Base-by-base conservation (phyloP, 2,888 invertebrate species). In the Herminia tarsipennalis region DNA sequence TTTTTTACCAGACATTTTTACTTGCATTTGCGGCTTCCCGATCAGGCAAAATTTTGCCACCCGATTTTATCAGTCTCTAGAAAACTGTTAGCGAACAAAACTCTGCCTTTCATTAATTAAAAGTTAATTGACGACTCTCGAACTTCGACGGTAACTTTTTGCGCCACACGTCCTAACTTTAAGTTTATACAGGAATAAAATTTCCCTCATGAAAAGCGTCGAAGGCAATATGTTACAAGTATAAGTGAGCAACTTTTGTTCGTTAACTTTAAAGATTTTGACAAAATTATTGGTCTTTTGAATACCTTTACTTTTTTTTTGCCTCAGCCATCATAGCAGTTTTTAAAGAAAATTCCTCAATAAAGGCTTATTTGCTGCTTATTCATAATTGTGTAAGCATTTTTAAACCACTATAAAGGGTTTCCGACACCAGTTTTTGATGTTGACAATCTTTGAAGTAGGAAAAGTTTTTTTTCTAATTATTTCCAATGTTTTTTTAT, bases 61-160 rank as follows among this genome's bases (percentile, higher is more conserved):
- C 17, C 12, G 24, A 56, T 54, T 66, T 62, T 56, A 65, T 55
- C 54, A 57, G 59, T 62, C 63, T 43, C 49, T 28, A 61, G 24
- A 53, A 66, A 60, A 65, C 60, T 55, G 65, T 64, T 68, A 50
- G 46, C 66, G 58, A 53, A 62, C 49, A 46, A 47, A 72, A 73
- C 56, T 73, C 51, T 35, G 53, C 49, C 54, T 72, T 74, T 70
- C 62, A 69, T 74, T 77, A 76, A 79, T 78, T 78, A 78, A 77
- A 77, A 78, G 73, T 79, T 73, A 73, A 77, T 78, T 62, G 67
- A 66, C 48, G 53, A 60, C 48, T 61, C 45, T 44, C 33, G 22
- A 69, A 69, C 53, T 68, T 56, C 14, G 39, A 30, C 40, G 37
- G 29, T 6, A 58, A 56, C 44, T 57, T 56, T 56, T 60, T 46